Evolutionary conservation across 2,797 vertebrate genomes (phyloP), one percentile per base, ranked within the genome.

Genomic region (Semaprochilodus insignis): DNA sequence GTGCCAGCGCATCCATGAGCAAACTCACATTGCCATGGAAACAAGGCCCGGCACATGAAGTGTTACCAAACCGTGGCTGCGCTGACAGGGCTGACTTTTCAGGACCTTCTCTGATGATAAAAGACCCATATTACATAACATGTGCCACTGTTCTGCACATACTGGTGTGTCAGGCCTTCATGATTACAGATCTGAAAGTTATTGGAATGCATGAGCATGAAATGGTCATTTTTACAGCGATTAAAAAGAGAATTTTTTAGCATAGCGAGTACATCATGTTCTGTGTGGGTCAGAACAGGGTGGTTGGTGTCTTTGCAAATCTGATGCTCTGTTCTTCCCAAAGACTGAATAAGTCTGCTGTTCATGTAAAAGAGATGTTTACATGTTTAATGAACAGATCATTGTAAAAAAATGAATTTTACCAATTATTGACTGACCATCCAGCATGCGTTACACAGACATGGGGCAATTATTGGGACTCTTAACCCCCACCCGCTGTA

Each of bases 1-100:
- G 79, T 59, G 70, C 51, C 59, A 60, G 48, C 34, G 25, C 74
- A 73, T 76, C 55, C 48, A 51, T 27, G 55, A 79, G 63, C 54
- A 62, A 54, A 59, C 62, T 65, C 15, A 2, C 16, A 82, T 87
- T 62, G 57, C 83, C 80, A 80, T 83, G 78, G 87, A 78, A 88
- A 85, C 83, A 69, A 83, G 85, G 63, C 48, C 36, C 48, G 52
- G 63, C 67, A 67, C 63, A 81, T 40, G 13, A 82, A 74, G 55
- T 73, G 59, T 62, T 82, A 74, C 55, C 54, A 79, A 85, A 31
- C n/a, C 25, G 71, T 36, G 78, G 55, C 75, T 65, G 52, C 73
- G 55, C 78, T 78, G 66, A 72, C 40, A 27, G 19, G 34, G 57
- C 78, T 75, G 60, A 62, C 48, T 48, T 57, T 19, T 74, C 60